Base-by-base conservation (phyloP, 2,113 vertebrate species). In the Arenaria interpres region DNA sequence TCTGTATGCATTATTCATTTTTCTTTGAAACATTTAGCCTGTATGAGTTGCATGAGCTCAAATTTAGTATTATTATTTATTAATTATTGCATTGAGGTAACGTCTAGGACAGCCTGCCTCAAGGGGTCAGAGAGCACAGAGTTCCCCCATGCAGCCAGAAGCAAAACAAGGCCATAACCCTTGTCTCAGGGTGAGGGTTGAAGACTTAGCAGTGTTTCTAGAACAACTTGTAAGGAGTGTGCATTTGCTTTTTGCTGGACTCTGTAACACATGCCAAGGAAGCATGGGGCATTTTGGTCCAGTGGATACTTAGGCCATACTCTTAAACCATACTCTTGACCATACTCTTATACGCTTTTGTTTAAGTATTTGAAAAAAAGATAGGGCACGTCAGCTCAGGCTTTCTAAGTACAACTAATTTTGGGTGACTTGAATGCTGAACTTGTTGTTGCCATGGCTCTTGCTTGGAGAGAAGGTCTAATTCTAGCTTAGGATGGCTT, bases 1-100 rank as follows among this genome's bases (percentile, higher is more conserved):
- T 87, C 48, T 85, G 19, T 66, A 93, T 97, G 66, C 76, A 92
- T 94, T 95, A 93, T 97, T 96, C 72, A 95, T 97, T 97, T 93
- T 94, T 68, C 89, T 87, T 87, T 22, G 74, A 76, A 95, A 92
- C 83, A 79, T 85, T 95, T 75, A 78, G 76, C 64, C 69, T 28
- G 72, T 28, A 66, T 1, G 46, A 81, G 79, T 92, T 92, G 83
- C 90, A 82, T 2, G 6, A 95, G 74, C 83, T 96, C 39, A 41
- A 82, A 85, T 93, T 81, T 48, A 25, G 45, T 68, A 46, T 90
- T 89, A 88, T 89, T 83, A 89, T 88, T 87, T 96, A 93, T 95
- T 95, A 92, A 96, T 93, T 78, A 76, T 76, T 91, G 77, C n/a
- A 76, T 64, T 90, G 79, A 86, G 80, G 76, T 96, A 92, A 89